Evolutionary conservation across 1,140 invertebrate genomes (phyloP).

Genomic region (Drosophila elegans): DNA sequence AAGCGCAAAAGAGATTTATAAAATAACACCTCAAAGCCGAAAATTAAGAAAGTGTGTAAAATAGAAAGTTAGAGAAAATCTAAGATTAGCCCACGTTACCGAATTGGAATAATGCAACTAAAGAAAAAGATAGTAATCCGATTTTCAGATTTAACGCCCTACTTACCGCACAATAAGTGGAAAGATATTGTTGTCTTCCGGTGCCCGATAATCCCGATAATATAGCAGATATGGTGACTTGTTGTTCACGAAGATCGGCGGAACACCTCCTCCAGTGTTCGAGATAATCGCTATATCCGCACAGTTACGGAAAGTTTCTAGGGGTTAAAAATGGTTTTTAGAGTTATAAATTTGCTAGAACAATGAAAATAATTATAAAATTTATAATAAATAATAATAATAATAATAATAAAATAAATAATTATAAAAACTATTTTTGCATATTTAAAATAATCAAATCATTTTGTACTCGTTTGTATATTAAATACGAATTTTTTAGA

Average conservation of each 20-base stretch:
- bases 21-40: too few relatives aligned
- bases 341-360: neutral
- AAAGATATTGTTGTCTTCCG: constrained; percentile 87
- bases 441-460: too few relatives aligned
- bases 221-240: constrained; percentile 91
- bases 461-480: too few relatives aligned
- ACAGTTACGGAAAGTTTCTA: constrained; percentile 94
- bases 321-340: neutral
- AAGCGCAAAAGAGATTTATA: too few relatives aligned
- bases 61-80: neutral
- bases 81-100: too few relatives aligned
- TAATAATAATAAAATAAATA: too few relatives aligned
- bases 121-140: neutral
- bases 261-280: constrained; percentile 90
- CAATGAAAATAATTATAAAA: too few relatives aligned
- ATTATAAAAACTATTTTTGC: too few relatives aligned
- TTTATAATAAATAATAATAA: too few relatives aligned
- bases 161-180: constrained; percentile 90
- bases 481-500: too few relatives aligned
- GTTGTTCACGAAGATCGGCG: constrained; percentile 87
- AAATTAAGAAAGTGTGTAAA: neutral
- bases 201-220: constrained; percentile 88
- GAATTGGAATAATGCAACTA: too few relatives aligned
- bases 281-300: constrained; percentile 93
- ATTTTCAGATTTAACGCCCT: neutral